Base-by-base conservation (phyloP, 2,888 invertebrate species). In the Catocala sponsa region DNA sequence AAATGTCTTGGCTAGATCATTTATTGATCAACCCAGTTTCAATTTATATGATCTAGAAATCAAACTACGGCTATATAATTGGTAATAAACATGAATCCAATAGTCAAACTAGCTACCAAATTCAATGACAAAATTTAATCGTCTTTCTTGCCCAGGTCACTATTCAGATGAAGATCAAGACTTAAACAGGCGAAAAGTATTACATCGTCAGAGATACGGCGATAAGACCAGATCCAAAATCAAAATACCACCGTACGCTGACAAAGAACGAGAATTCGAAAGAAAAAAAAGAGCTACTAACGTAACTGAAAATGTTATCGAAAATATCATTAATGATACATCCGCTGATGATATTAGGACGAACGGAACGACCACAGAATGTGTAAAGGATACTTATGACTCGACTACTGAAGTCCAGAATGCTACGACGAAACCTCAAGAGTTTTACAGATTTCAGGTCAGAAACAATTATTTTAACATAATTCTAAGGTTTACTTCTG, bases 201-300 rank as follows among this genome's bases (percentile, higher is more conserved):
- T 47, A 12, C 38, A 12, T 4, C 65, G 77, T 0, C 66, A 56
- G 6, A 77, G 72, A 59, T 61, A 72, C 11, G 49, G 51, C 0
- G 65, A 72, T 0, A 80, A 81, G 66, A 55, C 49, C 2, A 57
- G 58, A 0, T 46, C 13, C 1, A 74, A 71, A 32, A 54, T 52
- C 32, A 80, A 79, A 62, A 49, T 11, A 12, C 68, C 67, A 2
- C 35, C 38, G 0, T 65, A 57, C 15, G 63, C 78, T 0, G 55
- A 63, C 9, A 44, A 41, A 0, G 58, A 63, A 12, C 42, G 58
- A 2, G 75, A 78, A 0, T 82, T 74, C 2, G 75, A 85, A 0
- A 78, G 90, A 54, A 80, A 65, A 11, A 91, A 87, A 58, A 74
- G 92, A 25, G 78, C 83, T 0, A 25, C 79, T 0, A 90, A 89